Base-by-base conservation (phyloP, 2,888 invertebrate genomes). In the Caenorhabditis zanzibari region DNA sequence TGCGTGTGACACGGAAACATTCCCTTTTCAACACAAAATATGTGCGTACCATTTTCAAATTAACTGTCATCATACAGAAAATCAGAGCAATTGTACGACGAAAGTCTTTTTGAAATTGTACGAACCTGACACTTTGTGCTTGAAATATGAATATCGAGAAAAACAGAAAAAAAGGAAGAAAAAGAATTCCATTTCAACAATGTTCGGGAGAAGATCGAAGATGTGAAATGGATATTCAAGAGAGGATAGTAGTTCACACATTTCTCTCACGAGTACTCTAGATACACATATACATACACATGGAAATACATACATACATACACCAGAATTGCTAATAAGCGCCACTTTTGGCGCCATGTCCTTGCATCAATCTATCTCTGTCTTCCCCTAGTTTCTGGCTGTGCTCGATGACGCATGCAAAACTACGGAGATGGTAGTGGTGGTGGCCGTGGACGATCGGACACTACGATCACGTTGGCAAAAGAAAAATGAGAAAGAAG, bases 281-380 rank as follows among this genome's bases (percentile, higher is more conserved):
- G 66, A 74, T 22, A 52, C 32, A 35, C 16, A 14, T 7, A 19
- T 24, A 32, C 22, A 63, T 26, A 41, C 14, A 47, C 64, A 64
- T 47, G 47, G 47, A 63, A 63, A 64, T 49, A 68, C 68, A 19
- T 44, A 77, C 77, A 77, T 77, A 63, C 63, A 77, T 56, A 71
- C 63, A 63, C 69, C 71, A 76, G 77, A 77, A 77, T 77, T 77
- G 56, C 77, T 77, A 77, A 77, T 77, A 77, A 77, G 77, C 77
- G 71, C 69, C 77, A 77, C 69, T 77, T 77, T 77, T 69, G 77
- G 77, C 49, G 54, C 68, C 58, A 66, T 73, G 66, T 74, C 81
- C 38, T 73, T 64, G 59, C 72, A 71, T 80, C 73, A 61, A 64
- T 82, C 75, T 82, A 24, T 77, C 72, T 74, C 77, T n/a, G n/a